These are phyloP conservation scores for Struthidea cinerea DNA, from an alignment of 2,113 vertebrate genomes.

Conservation along the genomic window DNA sequence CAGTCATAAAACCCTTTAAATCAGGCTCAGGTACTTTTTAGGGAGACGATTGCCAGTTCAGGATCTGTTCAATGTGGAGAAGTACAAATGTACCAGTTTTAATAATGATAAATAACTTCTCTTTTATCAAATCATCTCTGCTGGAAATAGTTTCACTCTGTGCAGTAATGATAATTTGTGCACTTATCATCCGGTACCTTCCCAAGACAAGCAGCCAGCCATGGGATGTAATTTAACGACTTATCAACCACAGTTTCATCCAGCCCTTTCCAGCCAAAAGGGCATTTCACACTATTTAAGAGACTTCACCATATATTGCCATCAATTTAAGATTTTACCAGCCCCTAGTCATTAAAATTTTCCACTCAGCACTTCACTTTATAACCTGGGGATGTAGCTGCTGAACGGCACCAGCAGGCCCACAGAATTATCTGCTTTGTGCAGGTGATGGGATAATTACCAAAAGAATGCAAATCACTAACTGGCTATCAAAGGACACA, in stretches of 20 bases:
- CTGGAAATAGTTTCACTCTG: conserved; percentile 13
- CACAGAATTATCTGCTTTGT: background rate
- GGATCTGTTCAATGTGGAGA: conserved; percentile 1
- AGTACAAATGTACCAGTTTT: conserved; percentile 35
- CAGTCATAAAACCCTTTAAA: conserved; percentile 5
- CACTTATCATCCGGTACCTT: conserved; percentile 13
- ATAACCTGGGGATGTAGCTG: background rate
- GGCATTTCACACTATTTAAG: conserved; percentile 54
- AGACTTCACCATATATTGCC: conserved; percentile 40
- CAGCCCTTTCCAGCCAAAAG: conserved; percentile 46
- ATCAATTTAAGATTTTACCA: conserved; percentile 44
- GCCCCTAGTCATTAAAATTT: conserved; percentile 48
- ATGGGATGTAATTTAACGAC: conserved; percentile 52
- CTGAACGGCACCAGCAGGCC: background rate
- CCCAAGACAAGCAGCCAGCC: conserved; percentile 42
- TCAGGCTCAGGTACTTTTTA: background rate
- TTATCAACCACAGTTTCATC: conserved; percentile 32
- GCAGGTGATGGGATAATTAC: conserved; percentile 17
- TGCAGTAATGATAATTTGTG: conserved; percentile 13
- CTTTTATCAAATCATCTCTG: conserved; percentile 55
- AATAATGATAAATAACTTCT: conserved; percentile 61
- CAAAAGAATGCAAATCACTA: background rate
- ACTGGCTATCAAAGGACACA: background rate
- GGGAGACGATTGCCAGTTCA: conserved; percentile 17
- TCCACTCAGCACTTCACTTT: conserved; percentile 23